These are phyloP conservation scores for Drosophila sp. DNA, from an alignment of 1,140 invertebrate species.

Conservation along the genomic window DNA sequence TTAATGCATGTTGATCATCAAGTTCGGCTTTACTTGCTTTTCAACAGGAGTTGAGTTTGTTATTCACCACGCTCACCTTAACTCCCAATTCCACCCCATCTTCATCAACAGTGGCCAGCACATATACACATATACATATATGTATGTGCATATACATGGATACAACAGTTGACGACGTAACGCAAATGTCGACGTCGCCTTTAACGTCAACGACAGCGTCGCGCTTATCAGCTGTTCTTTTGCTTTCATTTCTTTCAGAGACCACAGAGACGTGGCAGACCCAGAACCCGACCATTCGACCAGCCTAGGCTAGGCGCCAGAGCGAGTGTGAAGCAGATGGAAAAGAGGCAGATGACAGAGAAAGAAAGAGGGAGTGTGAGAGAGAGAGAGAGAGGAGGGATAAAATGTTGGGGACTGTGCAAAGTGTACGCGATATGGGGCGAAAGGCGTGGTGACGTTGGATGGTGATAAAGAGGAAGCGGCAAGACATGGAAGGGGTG, in stretches of 20 bases:
- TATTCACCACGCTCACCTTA: conserved; percentile 21
- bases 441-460: conserved; percentile 15
- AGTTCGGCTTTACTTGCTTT: neutral
- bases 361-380: neutral
- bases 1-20: conserved; percentile 1
- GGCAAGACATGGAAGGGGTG: neutral
- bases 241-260: conserved; percentile 49
- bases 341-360: neutral
- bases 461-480: neutral
- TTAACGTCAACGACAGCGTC: neutral
- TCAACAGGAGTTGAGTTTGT: conserved; percentile 1
- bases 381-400: conserved; percentile 1
- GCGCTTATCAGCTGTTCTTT: conserved; percentile 45
- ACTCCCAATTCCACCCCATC: conserved; percentile 3
- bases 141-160: too few relatives aligned
- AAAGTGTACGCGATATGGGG: conserved; percentile 17
- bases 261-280: conserved; percentile 37
- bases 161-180: neutral
- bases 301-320: conserved; percentile 21
- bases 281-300: conserved; percentile 23
- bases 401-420: conserved; percentile 8
- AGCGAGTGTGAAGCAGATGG: conserved; percentile 1
- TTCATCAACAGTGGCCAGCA: neutral
- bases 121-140: neutral
- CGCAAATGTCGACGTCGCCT: neutral